Percentiles rank a stretch among this genome's conserved stretches.
These are phyloP conservation scores for Melanocharis versteri DNA, from an alignment of 2,113 vertebrate species.

Conservation along the genomic window DNA sequence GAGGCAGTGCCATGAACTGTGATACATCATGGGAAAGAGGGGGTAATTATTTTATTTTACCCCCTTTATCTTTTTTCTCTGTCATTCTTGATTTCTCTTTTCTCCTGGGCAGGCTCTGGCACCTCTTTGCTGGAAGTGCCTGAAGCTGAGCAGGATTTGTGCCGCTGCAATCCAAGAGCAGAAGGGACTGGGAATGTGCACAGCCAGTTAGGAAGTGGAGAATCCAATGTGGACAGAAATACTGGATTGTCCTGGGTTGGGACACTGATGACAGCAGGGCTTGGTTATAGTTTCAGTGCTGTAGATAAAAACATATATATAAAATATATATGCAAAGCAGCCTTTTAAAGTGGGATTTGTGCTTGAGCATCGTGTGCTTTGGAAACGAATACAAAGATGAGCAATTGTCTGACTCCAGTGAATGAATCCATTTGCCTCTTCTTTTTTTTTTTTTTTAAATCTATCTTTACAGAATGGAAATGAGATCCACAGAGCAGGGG, in stretches of 20 bases:
- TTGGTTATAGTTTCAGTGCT: background rate
- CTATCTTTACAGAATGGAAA: background rate
- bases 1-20: background rate
- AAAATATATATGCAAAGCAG: background rate
- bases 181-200: background rate
- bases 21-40: background rate
- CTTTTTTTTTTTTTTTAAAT: background rate
- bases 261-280: background rate
- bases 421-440: background rate
- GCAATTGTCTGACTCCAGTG: background rate
- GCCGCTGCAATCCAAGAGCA: rapidly evolving
- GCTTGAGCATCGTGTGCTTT: background rate
- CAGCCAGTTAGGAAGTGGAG: background rate
- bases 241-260: background rate
- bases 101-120: background rate
- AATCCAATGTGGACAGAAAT: background rate
- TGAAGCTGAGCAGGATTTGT: background rate
- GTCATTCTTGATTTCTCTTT: background rate
- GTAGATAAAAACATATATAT: background rate
- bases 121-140: background rate
- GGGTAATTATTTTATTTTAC: background rate
- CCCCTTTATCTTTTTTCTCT: background rate
- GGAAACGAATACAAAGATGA: background rate
- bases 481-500: background rate
- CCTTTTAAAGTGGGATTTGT: conserved; percentile 14